Base-by-base conservation (phyloP, 2,113 vertebrate species). In the Pogonocichla stellata region DNA sequence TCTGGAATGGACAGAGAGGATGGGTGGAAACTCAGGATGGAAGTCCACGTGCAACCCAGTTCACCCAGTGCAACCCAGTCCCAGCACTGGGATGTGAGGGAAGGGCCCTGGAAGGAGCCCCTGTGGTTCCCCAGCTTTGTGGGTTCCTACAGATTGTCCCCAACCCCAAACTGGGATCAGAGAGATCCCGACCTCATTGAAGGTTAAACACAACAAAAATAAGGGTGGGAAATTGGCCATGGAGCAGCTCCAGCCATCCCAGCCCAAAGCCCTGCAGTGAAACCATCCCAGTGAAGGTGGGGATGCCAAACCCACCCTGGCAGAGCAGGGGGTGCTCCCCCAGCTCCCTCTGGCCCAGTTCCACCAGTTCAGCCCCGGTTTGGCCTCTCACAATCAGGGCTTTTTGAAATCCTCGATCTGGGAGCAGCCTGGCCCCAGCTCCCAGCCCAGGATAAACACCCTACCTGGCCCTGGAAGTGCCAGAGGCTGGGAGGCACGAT, bases 361-460 rank as follows among this genome's bases (percentile, higher is more conserved):
- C 51, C 66, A 31, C 77, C 77, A 19, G 77, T 22, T 33, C 73
- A 86, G 57, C 31, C 71, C 42, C 12, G 40, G 15, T 42, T 43
- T 43, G 42, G 42, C 42, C 42, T 43, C 42, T 43, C 42, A 43
- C 42, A 18, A 43, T 43, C 42, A 43, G 42, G 42, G 42, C 42
- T 43, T 43, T 43, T 38, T 47, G 7, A 70, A 96, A 73, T 15
- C 65, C 36, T 29, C 9, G 5, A 0, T 42, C 28, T 11, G n/a
- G 13, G 86, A 24, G 61, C 50, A 24, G 12, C 51, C 13, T 3
- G 2, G 78, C 84, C 90, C 90, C 83, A 93, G 86, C 16, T 42
- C 69, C 43, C 87, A 71, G 77, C 92, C 93, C 95, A 72, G 93
- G 88, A 90, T 12, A 95, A 96, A 96, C 95, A 93, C 66, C 88